These are phyloP conservation scores for Lordiphosa andalusiaca DNA, from an alignment of 2,888 invertebrate genomes.

Conservation along the genomic window DNA sequence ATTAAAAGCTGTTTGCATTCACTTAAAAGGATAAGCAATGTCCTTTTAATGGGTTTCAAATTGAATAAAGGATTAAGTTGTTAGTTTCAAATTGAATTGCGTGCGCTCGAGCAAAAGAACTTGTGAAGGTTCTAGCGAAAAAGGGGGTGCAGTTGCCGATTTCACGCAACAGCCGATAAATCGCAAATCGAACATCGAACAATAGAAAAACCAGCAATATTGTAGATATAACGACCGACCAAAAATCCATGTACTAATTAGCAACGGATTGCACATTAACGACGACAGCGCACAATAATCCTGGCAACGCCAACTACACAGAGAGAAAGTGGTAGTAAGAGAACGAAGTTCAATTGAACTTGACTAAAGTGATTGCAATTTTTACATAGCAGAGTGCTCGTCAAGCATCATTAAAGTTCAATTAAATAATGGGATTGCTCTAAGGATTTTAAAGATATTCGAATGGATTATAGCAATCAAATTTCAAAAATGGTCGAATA, in stretches of 20 bases:
- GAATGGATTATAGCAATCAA: no score
- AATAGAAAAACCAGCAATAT: conserved; percentile 21
- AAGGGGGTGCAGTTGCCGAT: conserved; percentile 21
- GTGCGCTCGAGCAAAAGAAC: conserved; percentile 62
- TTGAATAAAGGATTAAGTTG: conserved; percentile 81
- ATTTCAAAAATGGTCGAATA: no score
- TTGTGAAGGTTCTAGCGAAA: conserved; percentile 24
- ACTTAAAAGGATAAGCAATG: conserved; percentile 81
- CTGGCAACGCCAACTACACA: conserved; percentile 41
- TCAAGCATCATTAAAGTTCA: no score
- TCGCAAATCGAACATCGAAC: conserved; percentile 25
- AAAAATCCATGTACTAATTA: conserved; percentile 53
- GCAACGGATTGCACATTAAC: conserved; percentile 64
- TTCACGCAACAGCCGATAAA: conserved; percentile 43
- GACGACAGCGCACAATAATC: conserved; percentile 25
- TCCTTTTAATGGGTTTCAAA: conserved; percentile 81
- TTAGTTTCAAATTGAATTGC: conserved; percentile 79
- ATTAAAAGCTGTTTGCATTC: conserved; percentile 81
- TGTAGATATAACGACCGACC: conserved; percentile 52
- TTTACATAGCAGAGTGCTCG: no score
- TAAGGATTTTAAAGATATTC: no score
- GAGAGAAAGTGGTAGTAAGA: neutral
- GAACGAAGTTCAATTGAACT: no score
- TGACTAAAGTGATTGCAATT: no score
- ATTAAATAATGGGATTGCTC: no score